Conservation (phyloP, 2,797 vertebrate genomes). For the Lepilemur ruficaudatus region DNA sequence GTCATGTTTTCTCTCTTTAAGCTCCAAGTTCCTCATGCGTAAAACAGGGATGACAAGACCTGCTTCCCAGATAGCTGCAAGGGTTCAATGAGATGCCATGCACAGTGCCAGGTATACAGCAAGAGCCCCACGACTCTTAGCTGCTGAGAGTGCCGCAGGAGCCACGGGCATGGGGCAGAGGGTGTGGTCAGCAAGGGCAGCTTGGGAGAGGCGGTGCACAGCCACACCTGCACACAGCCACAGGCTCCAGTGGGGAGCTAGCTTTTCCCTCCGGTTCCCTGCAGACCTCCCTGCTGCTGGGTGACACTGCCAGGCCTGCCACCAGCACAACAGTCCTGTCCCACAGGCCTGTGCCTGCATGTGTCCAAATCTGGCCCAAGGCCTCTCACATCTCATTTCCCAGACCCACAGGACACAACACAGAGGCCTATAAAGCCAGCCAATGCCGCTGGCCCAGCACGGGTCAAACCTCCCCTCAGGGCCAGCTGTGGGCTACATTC, state of each 20-base stretch:
- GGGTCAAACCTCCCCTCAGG: not conserved
- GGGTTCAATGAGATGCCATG: not conserved
- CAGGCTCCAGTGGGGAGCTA: not conserved
- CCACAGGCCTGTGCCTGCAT: not conserved
- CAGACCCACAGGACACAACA: not conserved
- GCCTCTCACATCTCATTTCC: not conserved
- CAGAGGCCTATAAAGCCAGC: not conserved
- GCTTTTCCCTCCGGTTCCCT: not conserved
- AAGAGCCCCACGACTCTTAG: conserved; percentile 15
- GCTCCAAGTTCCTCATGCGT: conserved; percentile 20
- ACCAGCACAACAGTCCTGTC: not conserved
- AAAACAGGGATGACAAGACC: conserved; percentile 30
- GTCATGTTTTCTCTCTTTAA: not conserved
- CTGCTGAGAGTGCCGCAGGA: not conserved
- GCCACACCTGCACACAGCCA: not conserved
- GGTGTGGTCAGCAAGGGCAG: conserved; percentile 3
- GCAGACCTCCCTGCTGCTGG: not conserved
- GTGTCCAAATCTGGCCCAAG: not conserved
- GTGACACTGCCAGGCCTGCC: not conserved
- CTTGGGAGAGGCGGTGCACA: not conserved
- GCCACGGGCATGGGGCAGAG: conserved; percentile 6
- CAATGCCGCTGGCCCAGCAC: not conserved
- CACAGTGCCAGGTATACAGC: not conserved
- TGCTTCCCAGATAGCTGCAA: not conserved
- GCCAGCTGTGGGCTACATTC: not conserved